phyloP scores from a whole-genome alignment of 2,888 invertebrate species.

The Amblyjoppa proteus region DNA sequence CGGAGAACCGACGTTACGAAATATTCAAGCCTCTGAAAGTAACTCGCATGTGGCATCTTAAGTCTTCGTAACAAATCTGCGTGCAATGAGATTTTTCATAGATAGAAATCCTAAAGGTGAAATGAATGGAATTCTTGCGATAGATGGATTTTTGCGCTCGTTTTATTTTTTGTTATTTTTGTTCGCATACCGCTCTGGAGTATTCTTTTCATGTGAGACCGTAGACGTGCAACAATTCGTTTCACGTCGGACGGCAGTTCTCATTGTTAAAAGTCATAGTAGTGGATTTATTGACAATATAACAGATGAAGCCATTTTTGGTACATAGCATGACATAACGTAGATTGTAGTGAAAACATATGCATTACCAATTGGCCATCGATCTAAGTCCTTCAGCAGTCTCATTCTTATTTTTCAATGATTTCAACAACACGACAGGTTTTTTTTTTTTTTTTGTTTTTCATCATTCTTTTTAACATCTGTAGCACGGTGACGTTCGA shows the following conservation, averaged over 20 bases:
- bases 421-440: not conserved
- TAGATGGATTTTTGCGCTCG: not conserved
- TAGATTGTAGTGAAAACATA: too few species aligned
- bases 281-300: too few species aligned
- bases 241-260: too few species aligned
- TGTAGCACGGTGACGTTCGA: conserved; percentile 10
- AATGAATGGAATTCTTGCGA: not conserved
- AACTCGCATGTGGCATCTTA: not conserved
- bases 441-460: not conserved
- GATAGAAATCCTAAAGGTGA: not conserved
- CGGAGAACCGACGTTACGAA: not conserved
- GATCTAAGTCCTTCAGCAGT: too few species aligned
- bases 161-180: not conserved
- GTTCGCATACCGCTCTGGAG: not conserved
- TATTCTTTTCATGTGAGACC: not conserved
- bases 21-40: not conserved
- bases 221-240: too few species aligned
- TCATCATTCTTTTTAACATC: conserved; percentile 18
- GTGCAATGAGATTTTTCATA: not conserved
- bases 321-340: too few species aligned
- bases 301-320: too few species aligned
- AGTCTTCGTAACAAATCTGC: too few species aligned
- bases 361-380: too few species aligned
- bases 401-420: not conserved
- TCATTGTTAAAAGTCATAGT: not conserved